Conservation (phyloP, 30 jellyfish, hydroid and myxozoan genomes). For the Hydractinia symbiolongicarpus region DNA sequence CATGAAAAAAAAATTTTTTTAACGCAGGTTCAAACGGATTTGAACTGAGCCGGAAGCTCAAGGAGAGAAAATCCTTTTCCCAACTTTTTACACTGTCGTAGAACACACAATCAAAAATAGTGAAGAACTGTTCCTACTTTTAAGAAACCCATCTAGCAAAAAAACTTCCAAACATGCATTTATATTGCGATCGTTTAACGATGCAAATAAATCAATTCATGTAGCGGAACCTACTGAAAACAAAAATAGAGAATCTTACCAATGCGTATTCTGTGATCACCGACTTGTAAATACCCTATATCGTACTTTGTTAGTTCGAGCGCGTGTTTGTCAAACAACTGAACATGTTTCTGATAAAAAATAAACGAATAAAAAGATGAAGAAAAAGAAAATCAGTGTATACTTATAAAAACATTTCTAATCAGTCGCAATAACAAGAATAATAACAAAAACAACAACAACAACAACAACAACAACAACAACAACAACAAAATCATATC, state of each 20-base stretch:
- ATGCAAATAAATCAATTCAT: no score
- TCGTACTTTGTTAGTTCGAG: slow-evolving; percentile 45
- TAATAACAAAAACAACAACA: background rate
- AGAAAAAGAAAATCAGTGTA: background rate
- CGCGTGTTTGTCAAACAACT: slow-evolving; percentile 38
- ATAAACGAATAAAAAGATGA: background rate
- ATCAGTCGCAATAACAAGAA: background rate
- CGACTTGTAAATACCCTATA: slow-evolving; percentile 37
- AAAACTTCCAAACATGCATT: no score
- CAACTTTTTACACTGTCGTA: no score
- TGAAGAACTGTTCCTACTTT: no score
- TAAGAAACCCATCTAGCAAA: no score
- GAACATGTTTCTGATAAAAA: slow-evolving; percentile 40
- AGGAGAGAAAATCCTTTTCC: no score
- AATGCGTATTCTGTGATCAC: slow-evolving; percentile 51
- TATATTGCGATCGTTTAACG: no score
- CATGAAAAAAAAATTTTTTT: no score
- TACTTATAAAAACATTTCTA: background rate
- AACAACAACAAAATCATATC: background rate
- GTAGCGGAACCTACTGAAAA: no score
- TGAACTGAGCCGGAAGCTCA: no score
- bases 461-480: background rate
- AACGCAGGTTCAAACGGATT: no score
- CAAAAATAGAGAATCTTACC: slow-evolving; percentile 34
- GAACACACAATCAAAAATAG: no score